A percentile compares a stretch with the other conserved stretches of the same genome.
These are phyloP conservation scores for Dryas iulia DNA, from an alignment of 1,140 invertebrate species.

Conservation along the genomic window DNA sequence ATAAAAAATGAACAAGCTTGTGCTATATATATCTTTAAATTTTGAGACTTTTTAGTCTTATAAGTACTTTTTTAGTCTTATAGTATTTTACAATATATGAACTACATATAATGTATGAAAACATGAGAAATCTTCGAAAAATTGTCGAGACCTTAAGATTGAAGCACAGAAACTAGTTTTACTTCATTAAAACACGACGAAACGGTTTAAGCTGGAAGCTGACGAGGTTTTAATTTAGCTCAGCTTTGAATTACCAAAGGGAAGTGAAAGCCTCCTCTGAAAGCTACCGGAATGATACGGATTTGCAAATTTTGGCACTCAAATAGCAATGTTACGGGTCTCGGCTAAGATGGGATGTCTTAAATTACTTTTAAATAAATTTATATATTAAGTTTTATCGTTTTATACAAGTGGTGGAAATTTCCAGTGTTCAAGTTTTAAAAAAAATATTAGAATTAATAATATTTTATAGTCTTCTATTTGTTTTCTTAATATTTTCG, in stretches of 20 bases:
- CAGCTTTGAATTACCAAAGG: slow-evolving; percentile 37
- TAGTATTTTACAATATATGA: no score
- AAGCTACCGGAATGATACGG: slow-evolving; percentile 19
- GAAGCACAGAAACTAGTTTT: slow-evolving; percentile 18
- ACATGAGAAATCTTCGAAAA: not conserved
- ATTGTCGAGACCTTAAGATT: not conserved
- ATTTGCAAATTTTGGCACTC: slow-evolving; percentile 27
- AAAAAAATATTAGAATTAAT: no score
- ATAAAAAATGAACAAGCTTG: no score
- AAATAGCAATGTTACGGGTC: slow-evolving; percentile 6
- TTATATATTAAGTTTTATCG: not conserved
- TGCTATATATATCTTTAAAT: no score
- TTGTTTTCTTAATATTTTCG: no score
- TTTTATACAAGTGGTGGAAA: not conserved
- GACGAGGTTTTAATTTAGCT: slow-evolving; percentile 46
- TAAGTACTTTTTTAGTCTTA: no score
- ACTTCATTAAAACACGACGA: slow-evolving; percentile 26
- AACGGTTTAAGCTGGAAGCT: slow-evolving; percentile 26
- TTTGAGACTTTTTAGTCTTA: no score
- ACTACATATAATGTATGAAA: not conserved
- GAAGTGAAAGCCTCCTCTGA: slow-evolving; percentile 19
- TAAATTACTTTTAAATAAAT: slow-evolving; percentile 4
- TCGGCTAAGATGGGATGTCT: slow-evolving; percentile 5
- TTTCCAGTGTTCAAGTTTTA: no score
- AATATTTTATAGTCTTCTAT: no score